A percentile compares a stretch with the other conserved stretches of the same genome.
phyloP scores from a whole-genome alignment of 2,888 invertebrate species.

The Labia minor region DNA sequence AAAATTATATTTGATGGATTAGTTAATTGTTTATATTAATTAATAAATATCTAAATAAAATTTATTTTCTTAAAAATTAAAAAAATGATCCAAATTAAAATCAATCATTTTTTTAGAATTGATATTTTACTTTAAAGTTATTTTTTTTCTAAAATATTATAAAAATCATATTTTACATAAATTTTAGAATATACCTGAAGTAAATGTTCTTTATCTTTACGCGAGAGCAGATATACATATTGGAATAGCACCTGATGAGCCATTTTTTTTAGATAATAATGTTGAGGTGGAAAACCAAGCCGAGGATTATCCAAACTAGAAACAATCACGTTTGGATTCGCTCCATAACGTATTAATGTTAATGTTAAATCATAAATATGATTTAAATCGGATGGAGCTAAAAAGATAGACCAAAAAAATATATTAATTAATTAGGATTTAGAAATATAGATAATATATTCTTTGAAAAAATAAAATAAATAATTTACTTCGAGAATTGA shows the following conservation, averaged over 20 bases:
- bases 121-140: no score
- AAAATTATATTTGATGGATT: background rate
- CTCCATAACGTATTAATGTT: constrained; percentile 61
- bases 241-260: constrained; percentile 54
- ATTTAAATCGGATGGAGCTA: constrained; percentile 51
- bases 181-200: background rate
- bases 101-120: no score
- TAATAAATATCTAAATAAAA: background rate
- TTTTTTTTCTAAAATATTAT: no score
- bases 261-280: constrained; percentile 43
- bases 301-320: constrained; percentile 35
- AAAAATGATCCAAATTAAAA: no score
- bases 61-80: no score
- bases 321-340: constrained; percentile 57
- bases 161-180: no score
- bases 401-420: background rate
- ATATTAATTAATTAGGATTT: background rate
- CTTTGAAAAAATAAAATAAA: background rate
- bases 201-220: constrained; percentile 43
- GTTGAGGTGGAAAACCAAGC: constrained; percentile 34
- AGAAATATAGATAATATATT: background rate
- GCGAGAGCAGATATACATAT: constrained; percentile 58
- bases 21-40: background rate
- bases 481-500: background rate
- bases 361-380: constrained; percentile 58